phyloP scores from a whole-genome alignment of 2,888 invertebrate genomes.

The Melanotus villosus region DNA sequence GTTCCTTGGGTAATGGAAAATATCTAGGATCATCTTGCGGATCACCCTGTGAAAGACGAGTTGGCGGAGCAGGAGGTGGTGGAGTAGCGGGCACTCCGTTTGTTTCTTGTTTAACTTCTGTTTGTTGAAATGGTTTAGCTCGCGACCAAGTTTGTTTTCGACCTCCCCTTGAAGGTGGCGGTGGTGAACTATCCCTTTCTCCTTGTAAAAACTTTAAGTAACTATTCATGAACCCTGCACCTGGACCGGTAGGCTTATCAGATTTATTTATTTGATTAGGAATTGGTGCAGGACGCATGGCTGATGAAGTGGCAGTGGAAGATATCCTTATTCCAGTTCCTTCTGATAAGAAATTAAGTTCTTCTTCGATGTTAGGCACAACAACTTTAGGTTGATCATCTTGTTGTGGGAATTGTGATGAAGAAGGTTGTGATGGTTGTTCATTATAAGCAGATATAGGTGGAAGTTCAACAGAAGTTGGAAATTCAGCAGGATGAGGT shows the following conservation, averaged over 20 bases:
- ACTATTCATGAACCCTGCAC: conserved; percentile 88
- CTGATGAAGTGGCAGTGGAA: conserved; percentile 48
- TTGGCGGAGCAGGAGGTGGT: conserved; percentile 54
- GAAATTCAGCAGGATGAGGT: conserved; percentile 77
- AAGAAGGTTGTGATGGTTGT: conserved; percentile 47
- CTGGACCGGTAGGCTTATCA: conserved; percentile 75
- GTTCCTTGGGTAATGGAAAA: conserved; percentile 80
- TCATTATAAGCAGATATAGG: conserved; percentile 74
- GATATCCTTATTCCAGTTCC: conserved; percentile 48
- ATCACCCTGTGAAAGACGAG: conserved; percentile 65
- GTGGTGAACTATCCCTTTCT: conserved; percentile 86
- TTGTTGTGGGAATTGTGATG: conserved; percentile 58
- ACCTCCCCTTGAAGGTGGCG: conserved; percentile 78
- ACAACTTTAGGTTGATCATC: conserved; percentile 85
- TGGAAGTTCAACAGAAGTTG: conserved; percentile 77
- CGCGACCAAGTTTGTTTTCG: conserved; percentile 79
- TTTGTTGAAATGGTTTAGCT: conserved; percentile 62
- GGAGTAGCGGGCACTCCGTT: conserved; percentile 53
- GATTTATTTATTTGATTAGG: conserved; percentile 70
- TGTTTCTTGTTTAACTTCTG: conserved; percentile 64
- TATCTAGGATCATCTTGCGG: conserved; percentile 81
- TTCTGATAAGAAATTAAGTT: conserved; percentile 84
- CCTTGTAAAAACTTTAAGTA: conserved; percentile 89
- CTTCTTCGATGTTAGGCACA: conserved; percentile 91
- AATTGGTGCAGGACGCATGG: conserved; percentile 46